Conservation (phyloP, 2,113 vertebrate genomes). For the Anguilla rostrata region DNA sequence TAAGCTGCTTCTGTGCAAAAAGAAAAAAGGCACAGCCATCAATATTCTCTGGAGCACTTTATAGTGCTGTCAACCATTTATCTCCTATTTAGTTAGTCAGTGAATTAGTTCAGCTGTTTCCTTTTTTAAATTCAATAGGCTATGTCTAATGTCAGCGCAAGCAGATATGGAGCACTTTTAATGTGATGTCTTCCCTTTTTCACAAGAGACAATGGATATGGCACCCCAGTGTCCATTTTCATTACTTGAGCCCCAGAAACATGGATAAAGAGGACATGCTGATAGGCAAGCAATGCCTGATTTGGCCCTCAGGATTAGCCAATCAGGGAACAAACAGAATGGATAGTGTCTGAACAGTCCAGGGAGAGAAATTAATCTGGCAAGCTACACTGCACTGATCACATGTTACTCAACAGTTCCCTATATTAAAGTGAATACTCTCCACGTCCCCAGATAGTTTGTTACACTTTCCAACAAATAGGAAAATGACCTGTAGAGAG, state of each 20-base stretch:
- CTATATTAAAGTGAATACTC: too few relatives aligned
- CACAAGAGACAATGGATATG: slow-evolving; percentile 59
- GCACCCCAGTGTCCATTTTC: slow-evolving; percentile 56
- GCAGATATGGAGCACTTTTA: slow-evolving; percentile 58
- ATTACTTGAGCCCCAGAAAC: slow-evolving; percentile 48
- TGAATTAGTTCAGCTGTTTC: slow-evolving; percentile 50
- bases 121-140: slow-evolving; percentile 57
- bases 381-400: neutral
- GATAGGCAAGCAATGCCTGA: neutral
- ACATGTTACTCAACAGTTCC: neutral
- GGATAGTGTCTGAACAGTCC: slow-evolving; percentile 45
- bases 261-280: neutral
- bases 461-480: too few relatives aligned
- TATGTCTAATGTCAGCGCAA: slow-evolving; percentile 68
- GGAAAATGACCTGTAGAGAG: too few relatives aligned
- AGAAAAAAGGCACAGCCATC: slow-evolving; percentile 8
- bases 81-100: slow-evolving; percentile 47
- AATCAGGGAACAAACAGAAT: slow-evolving; percentile 44
- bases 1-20: slow-evolving; percentile 15
- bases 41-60: slow-evolving; percentile 29
- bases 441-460: too few relatives aligned
- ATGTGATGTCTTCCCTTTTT: slow-evolving; percentile 68
- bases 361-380: neutral
- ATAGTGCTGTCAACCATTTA: slow-evolving; percentile 37
- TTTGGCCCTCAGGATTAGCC: slow-evolving; percentile 46